Evolutionary conservation across 2,797 vertebrate species (phyloP), one percentile per base, ranked within the genome.

Genomic region (Aplochiton taeniatus): DNA sequence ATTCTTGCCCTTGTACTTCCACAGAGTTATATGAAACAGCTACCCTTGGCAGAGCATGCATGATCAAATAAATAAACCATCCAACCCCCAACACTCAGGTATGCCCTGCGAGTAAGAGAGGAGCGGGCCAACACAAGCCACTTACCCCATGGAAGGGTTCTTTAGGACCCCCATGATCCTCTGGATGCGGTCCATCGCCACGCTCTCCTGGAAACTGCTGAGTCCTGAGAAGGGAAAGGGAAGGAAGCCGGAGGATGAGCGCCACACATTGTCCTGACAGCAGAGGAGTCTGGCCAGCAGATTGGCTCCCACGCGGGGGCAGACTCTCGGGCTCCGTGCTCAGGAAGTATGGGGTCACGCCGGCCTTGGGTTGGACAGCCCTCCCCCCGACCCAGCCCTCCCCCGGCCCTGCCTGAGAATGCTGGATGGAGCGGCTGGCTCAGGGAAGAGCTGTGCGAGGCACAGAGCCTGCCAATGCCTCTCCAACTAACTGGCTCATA

Each of bases 171-270:
- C 92, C 92, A 93, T 92, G 86, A 94, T 94, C 88, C 92, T 92
- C 80, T 94, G 92, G 70, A 94, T 94, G 74, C 92, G 78, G 84
- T 94, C 92, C 89, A 94, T 92, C 67, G 92, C 92, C 75, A 94
- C 91, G 19, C 92, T 94, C 87, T 94, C 92, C 78, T 94, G 92
- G 83, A 94, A 94, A 88, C 88, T 92, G 89, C 91, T 94, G 85
- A 94, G 91, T 77, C 91, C 92, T 94, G 76, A 66, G 31, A 31
- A 31, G 31, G 31, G 31, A 31, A 31, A 6, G 74, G 74, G 86
- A 89, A 81, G 72, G 70, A 79, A 68, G 61, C 83, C 77, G 79
- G 14, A 19, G 17, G n/a, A 4, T n/a, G n/a, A 41, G 77, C 84
- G 80, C 68, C 69, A 79, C 63, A 76, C 80, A 73, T 60, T 57